phyloP scores from a whole-genome alignment of 1,140 invertebrate species.

The Episyrphus balteatus region DNA sequence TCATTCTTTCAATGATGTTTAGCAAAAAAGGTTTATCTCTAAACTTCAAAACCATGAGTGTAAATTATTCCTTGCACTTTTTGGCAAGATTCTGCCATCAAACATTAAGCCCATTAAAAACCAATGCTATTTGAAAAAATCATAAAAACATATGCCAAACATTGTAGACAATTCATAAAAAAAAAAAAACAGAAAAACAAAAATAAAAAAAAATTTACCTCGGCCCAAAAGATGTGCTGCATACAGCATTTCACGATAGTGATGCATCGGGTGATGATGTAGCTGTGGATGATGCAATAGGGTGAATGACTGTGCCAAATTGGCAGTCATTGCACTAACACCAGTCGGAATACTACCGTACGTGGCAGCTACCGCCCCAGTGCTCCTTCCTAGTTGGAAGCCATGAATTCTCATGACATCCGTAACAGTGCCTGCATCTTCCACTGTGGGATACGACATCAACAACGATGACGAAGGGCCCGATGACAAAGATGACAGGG shows the following conservation, averaged over 20 bases:
- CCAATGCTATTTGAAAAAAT: not conserved
- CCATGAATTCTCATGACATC: no score
- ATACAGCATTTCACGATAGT: constrained; percentile 37
- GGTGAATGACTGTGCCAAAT: constrained; percentile 33
- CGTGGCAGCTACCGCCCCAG: no score
- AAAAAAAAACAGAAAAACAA: not conserved
- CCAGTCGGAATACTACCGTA: no score
- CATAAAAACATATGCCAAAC: not conserved
- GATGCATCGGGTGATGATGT: constrained; percentile 33
- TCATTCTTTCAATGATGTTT: no score
- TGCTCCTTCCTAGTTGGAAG: no score
- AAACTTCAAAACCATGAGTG: no score
- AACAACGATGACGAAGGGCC: not conserved
- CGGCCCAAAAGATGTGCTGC: constrained; percentile 32
- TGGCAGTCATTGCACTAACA: constrained; percentile 24
- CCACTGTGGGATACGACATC: not conserved
- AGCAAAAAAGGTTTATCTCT: no score
- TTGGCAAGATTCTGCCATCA: not conserved
- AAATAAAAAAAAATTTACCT: constrained; percentile 17
- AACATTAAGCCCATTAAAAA: not conserved
- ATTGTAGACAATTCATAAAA: not conserved
- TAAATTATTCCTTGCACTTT: no score
- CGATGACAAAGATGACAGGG: not conserved
- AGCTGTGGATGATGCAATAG: constrained; percentile 33
- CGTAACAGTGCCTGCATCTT: not conserved